Conservation (phyloP, 2,113 vertebrate species). For the Trematocara zebra region DNA sequence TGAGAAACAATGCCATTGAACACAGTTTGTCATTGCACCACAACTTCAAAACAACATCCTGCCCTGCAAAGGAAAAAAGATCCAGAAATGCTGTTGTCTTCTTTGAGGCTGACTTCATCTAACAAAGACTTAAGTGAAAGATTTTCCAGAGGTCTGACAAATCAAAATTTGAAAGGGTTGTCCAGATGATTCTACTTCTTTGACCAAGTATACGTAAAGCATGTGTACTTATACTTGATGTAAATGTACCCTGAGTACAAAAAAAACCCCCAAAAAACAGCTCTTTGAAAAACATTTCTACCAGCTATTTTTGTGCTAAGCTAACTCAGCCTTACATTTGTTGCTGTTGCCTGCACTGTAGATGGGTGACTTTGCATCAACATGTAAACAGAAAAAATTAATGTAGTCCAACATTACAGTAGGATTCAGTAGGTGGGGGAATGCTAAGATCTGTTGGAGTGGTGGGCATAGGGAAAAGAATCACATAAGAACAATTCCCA, state of each 20-base stretch:
- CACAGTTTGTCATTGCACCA: neutral
- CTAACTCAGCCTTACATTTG: rapidly evolving
- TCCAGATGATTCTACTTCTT: neutral
- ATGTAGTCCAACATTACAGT: neutral
- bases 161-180: neutral
- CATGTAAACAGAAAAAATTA: neutral
- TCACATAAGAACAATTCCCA: neutral
- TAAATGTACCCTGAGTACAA: neutral
- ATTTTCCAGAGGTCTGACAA: neutral
- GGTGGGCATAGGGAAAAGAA: neutral
- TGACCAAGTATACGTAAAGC: neutral
- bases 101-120: neutral
- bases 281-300: neutral
- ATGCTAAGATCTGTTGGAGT: neutral
- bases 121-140: neutral
- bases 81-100: neutral
- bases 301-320: neutral
- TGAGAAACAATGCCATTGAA: neutral
- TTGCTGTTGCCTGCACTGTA: neutral
- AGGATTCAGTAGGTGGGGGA: neutral
- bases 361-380: neutral
- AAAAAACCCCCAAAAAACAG: neutral
- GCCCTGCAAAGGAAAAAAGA: neutral
- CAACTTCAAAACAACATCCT: neutral
- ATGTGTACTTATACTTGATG: rapidly evolving